Percentiles rank a stretch among this genome's conserved stretches.
Conservation (phyloP, 2,797 vertebrate species). For the Percopsis omiscomaycus region DNA sequence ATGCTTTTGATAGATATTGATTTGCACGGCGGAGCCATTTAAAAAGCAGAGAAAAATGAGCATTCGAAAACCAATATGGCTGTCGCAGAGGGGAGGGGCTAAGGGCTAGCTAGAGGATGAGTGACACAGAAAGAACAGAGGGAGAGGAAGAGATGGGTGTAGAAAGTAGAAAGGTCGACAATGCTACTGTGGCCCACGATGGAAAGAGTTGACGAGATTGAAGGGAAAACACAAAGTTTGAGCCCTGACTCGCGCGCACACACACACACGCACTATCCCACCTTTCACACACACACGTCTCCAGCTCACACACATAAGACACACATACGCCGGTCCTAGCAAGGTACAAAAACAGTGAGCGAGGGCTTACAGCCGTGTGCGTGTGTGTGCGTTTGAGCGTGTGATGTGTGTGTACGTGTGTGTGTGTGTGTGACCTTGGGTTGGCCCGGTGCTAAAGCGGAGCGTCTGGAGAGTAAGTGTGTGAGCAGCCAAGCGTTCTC, state of each 20-base stretch:
- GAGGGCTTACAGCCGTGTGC: not conserved
- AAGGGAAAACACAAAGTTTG: not conserved
- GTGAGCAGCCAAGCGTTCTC: slow-evolving; percentile 80
- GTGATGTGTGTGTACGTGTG: slow-evolving; percentile 26
- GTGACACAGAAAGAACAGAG: slow-evolving; percentile 17
- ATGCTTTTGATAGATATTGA: slow-evolving; percentile 80
- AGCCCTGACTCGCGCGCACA: not conserved
- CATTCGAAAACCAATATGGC: slow-evolving; percentile 75
- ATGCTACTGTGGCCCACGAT: slow-evolving; percentile 16
- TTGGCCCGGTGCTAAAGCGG: slow-evolving; percentile 79
- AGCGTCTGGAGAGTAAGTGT: slow-evolving; percentile 76
- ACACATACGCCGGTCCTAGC: slow-evolving; percentile 4
- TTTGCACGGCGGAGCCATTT: slow-evolving; percentile 68
- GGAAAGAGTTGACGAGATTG: slow-evolving; percentile 12
- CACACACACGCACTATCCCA: too few relatives aligned
- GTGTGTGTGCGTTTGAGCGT: slow-evolving; percentile 7
- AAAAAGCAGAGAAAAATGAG: slow-evolving; percentile 76
- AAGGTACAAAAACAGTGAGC: not conserved
- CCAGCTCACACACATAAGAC: slow-evolving; percentile 7
- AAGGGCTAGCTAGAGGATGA: slow-evolving; percentile 41
- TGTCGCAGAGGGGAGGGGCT: slow-evolving; percentile 27
- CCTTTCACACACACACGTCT: not conserved
- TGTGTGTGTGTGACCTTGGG: slow-evolving; percentile 79
- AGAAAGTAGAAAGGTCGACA: slow-evolving; percentile 27
- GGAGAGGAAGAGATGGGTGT: not conserved